Base-by-base conservation (phyloP, 2,888 invertebrate genomes). In the Scelioninae gen. 1 region DNA sequence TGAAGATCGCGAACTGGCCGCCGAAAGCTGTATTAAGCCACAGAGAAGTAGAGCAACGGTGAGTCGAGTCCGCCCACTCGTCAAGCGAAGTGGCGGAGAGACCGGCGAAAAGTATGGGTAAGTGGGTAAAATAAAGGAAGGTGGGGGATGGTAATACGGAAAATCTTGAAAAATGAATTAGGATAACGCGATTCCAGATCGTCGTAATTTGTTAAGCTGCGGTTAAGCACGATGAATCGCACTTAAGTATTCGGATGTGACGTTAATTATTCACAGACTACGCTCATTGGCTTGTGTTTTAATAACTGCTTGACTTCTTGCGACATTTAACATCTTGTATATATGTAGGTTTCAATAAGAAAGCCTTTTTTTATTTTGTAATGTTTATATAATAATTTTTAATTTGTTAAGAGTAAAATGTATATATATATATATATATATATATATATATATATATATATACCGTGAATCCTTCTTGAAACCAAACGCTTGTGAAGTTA, bases 141-240 rank as follows among this genome's bases (percentile, higher is more conserved):
- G 45, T n/a, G n/a, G 34, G 38, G 38, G 69, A 71, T 47, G 38
- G 49, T 63, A 58, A 63, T 56, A 56, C 71, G 58, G 31, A 16
- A 71, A 71, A 49, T 78, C 69, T 78, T 71, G 78, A 71, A 71
- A 78, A 78, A 71, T 78, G 78, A 78, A 71, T 71, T 71, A 69
- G 60, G 55, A 68, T 68, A 68, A 71, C 69, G 56, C 49, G 63
- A 62, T 78, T 63, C 5, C 38, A 56, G 56, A 63, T 55, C 38
- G 34, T 63, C 62, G 29, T 63, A n/a, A n/a, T n/a, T 63, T 63
- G 55, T 71, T 65, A 60, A 77, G 34, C 45, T 38, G 15, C 38
- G 34, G 68, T 38, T 76, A 45, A 66, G 58, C 11, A 60, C 47
- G 16, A 38, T 56, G 63, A 75, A 65, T 75, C 56, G 49, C n/a